Conservation (phyloP, 2,888 invertebrate species). For the Cataglyphis rosenhaueri region DNA sequence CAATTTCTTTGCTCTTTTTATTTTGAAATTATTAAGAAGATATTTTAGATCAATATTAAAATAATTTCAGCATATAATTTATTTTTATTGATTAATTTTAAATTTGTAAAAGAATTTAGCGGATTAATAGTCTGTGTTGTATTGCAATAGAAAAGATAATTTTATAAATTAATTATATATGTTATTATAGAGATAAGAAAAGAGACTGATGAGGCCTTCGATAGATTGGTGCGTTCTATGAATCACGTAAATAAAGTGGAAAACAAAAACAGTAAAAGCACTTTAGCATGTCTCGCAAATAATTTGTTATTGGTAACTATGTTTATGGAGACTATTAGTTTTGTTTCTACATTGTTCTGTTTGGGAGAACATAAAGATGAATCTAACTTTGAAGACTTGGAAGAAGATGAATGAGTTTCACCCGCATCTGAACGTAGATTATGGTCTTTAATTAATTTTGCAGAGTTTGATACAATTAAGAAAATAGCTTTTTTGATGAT, state of each 20-base stretch:
- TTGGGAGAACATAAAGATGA: conserved; percentile 37
- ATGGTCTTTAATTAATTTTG: conserved; percentile 3
- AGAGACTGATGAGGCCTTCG: conserved; percentile 55
- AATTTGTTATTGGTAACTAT: conserved; percentile 74
- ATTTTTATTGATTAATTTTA: not conserved
- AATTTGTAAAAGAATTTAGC: not conserved
- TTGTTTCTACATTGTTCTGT: conserved; percentile 65
- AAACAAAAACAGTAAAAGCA: conserved; percentile 54
- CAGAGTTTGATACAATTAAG: not conserved
- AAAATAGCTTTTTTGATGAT: not conserved
- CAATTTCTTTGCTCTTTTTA: not conserved
- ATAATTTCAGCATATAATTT: not conserved
- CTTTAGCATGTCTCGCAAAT: conserved; percentile 71
- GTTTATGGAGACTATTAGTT: conserved; percentile 73
- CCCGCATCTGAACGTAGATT: conserved; percentile 9
- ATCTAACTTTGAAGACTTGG: not conserved
- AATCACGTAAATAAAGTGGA: conserved; percentile 58
- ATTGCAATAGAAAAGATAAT: not conserved
- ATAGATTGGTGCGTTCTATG: conserved; percentile 69
- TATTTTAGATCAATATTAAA: not conserved
- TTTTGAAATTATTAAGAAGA: not conserved
- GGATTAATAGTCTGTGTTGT: conserved; percentile 1
- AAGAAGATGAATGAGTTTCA: not conserved
- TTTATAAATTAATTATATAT: conserved; percentile 30
- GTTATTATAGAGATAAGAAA: conserved; percentile 50